A percentile compares a stretch with the other conserved stretches of the same genome.
phyloP scores from a whole-genome alignment of 64 coral and sea anemone species.

The Hydrozoanthus tunicans region DNA sequence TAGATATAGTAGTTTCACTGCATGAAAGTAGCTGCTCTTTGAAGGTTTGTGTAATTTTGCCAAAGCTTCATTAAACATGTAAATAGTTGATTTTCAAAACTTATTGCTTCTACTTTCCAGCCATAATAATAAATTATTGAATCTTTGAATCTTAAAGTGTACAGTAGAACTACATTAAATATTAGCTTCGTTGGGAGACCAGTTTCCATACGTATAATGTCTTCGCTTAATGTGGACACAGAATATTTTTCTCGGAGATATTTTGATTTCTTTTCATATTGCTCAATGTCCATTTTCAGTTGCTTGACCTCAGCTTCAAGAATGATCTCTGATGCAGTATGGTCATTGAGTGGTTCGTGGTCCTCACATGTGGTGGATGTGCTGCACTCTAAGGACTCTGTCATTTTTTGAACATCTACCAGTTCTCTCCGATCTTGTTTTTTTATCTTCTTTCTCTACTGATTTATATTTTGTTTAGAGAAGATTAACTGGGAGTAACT shows the following conservation, averaged over 20 bases:
- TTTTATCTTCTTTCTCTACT: neutral
- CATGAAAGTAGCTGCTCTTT: neutral
- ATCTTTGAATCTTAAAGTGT: constrained; percentile 12
- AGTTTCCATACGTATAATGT: constrained; percentile 11
- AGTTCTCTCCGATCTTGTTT: neutral
- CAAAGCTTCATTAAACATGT: constrained; percentile 6
- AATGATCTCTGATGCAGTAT: constrained; percentile 16
- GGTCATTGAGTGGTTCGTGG: constrained; percentile 11
- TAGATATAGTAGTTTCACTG: constrained; percentile 15
- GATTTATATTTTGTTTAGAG: no score
- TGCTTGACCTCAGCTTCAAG: constrained; percentile 8
- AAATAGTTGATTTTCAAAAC: constrained; percentile 3
- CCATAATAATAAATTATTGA: constrained; percentile 1
- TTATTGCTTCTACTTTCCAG: constrained; percentile 5
- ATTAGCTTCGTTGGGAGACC: constrained; percentile 3
- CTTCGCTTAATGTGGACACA: constrained; percentile 9
- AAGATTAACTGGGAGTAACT: no score
- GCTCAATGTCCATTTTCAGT: constrained; percentile 14
- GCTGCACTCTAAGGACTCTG: constrained; percentile 8
- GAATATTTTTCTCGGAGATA: constrained; percentile 11
- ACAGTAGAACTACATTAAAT: constrained; percentile 16
- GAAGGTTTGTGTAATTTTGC: neutral
- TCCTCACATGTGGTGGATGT: neutral
- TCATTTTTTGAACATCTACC: neutral
- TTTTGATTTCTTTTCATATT: constrained; percentile 17